Evolutionary conservation across 1,140 invertebrate genomes (phyloP).

Genomic region (Aphis gossypii): DNA sequence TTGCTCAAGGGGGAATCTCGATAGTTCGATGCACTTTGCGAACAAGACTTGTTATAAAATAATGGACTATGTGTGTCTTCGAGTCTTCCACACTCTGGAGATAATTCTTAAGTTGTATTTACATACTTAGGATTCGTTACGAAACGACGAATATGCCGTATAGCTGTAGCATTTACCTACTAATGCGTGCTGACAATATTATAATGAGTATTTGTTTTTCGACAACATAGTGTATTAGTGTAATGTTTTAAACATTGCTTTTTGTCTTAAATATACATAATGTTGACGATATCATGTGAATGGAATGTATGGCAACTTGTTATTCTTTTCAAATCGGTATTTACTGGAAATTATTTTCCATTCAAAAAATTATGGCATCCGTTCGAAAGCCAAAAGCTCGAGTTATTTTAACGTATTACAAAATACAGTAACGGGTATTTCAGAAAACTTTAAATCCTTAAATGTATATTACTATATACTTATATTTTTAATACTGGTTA

Average conservation of each 20-base stretch:
- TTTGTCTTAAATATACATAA: neutral
- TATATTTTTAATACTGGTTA: neutral
- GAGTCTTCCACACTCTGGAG: neutral
- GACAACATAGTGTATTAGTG: neutral
- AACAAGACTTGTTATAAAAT: slow-evolving; percentile 27
- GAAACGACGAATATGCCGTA: neutral
- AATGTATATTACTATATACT: neutral
- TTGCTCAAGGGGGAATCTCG: slow-evolving; percentile 35
- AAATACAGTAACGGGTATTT: neutral
- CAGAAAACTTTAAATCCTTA: neutral
- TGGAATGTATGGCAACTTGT: neutral
- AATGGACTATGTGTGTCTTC: neutral
- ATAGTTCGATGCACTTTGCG: slow-evolving; percentile 54
- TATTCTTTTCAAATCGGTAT: neutral
- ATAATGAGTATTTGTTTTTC: slow-evolving; percentile 35
- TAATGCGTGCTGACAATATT: neutral
- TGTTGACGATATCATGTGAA: neutral
- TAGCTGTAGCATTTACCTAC: neutral
- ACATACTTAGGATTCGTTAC: neutral
- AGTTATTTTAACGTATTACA: neutral
- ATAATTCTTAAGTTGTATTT: neutral
- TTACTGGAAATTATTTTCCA: neutral
- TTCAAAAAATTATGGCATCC: neutral
- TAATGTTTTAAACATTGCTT: neutral
- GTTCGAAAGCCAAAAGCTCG: neutral